Percentiles rank a stretch among this genome's conserved stretches.
Evolutionary conservation across 2,797 vertebrate species (phyloP).

Genomic region (Pseudochirops corinnae): DNA sequence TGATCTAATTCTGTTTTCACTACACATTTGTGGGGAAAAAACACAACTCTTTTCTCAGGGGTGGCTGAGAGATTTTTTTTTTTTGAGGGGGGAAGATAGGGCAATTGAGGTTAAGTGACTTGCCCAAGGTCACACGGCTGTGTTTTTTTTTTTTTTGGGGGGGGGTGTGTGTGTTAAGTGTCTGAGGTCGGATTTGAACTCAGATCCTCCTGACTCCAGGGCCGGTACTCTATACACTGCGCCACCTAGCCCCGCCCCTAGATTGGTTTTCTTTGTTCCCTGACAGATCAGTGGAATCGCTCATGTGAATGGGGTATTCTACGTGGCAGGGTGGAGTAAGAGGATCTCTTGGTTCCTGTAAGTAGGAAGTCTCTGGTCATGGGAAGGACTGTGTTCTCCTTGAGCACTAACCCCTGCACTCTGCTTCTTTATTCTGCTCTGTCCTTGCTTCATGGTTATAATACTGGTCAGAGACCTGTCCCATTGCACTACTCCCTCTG

Average conservation of each 20-base stretch:
- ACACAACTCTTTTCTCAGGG: no score
- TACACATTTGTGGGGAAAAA: conserved; percentile 2
- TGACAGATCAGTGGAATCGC: conserved; percentile 80
- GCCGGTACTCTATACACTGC: no score
- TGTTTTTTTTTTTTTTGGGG: no score
- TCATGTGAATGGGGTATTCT: conserved; percentile 80
- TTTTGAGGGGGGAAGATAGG: no score
- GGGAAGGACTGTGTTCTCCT: background rate
- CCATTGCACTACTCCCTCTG: background rate
- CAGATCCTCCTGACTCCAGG: no score
- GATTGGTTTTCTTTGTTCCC: conserved; percentile 9
- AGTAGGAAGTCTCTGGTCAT: conserved; percentile 47
- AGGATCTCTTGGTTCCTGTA: conserved; percentile 80
- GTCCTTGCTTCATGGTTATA: background rate
- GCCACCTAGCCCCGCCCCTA: no score
- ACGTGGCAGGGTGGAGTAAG: conserved; percentile 80
- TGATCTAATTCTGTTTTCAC: background rate
- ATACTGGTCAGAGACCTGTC: background rate
- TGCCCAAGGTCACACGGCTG: no score
- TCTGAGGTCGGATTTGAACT: no score
- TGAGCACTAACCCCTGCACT: background rate
- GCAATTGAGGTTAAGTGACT: no score
- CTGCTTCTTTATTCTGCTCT: background rate
- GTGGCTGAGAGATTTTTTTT: no score
- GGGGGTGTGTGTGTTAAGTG: no score